Base-by-base conservation (phyloP, 2,888 invertebrate genomes). In the Megalurothrips usitatus region DNA sequence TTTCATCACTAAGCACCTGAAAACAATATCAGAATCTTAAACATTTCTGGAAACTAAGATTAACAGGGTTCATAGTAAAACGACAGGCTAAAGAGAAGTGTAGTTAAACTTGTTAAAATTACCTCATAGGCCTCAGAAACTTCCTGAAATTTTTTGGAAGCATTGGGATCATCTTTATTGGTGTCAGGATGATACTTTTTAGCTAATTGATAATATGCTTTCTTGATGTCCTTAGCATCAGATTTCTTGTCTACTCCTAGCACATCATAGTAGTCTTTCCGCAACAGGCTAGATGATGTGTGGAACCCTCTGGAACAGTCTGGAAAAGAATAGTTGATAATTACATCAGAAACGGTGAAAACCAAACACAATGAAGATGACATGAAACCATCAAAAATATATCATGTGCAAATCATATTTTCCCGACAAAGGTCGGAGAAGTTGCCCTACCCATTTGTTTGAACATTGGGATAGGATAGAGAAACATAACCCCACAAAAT, bases 81-180 rank as follows among this genome's bases (percentile, higher is more conserved):
- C 6, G 34, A 43, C 34, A 43, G 34, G 34, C 34, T 19, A 58
- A 58, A 14, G 19, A 58, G 58, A 9, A 0, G 19, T 58, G 17
- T 58, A 17, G 19, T 58, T 75, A 26, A 75, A 26, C 3, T 10
- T 75, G 68, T 10, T 75, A 26, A 75, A 26, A 26, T 23, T 86
- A 98, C 97, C 90, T 99, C 98, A 88, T 99, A 99, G 0, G 99
- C 99, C 88, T 99, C 99, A 0, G 98, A 97, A 0, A 99, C 97
- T 87, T 97, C 96, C 87, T 98, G 98, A 87, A 99, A 99, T 87
- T 97, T 98, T 86, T 93, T 94, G 49, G 93, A 91, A 14, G 98
- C 92, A 86, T 94, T 91, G 79, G 96, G 94, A 87, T 97, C 96
- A 84, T 92, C 91, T 88, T 98, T 98, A 86, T 97, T 98, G 1